Percentiles rank a stretch among this genome's conserved stretches.
These are phyloP conservation scores for Enteromius thamalakanensis DNA, from an alignment of 2,797 vertebrate species.

Conservation along the genomic window DNA sequence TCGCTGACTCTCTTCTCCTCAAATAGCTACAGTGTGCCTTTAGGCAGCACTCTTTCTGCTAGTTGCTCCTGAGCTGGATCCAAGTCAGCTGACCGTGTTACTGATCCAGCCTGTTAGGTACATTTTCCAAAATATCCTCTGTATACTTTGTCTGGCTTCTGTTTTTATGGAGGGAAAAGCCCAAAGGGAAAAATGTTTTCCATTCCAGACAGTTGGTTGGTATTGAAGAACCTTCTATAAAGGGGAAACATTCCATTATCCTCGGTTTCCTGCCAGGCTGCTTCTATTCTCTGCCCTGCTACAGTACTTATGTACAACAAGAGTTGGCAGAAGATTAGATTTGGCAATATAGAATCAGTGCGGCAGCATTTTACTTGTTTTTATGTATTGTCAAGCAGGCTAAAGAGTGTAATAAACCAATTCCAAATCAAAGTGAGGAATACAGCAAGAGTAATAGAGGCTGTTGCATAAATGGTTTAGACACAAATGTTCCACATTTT, in stretches of 20 bases:
- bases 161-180: conserved; percentile 52
- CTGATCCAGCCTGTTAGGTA: conserved; percentile 51
- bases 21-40: conserved; percentile 23
- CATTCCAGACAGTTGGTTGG: conserved; percentile 57
- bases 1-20: conserved; percentile 20
- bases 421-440: not conserved
- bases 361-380: not conserved
- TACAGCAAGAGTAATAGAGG: not conserved
- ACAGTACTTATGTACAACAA: conserved; percentile 62
- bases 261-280: conserved; percentile 64
- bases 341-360: not conserved
- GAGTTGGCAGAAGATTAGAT: not conserved
- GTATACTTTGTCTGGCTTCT: conserved; percentile 27
- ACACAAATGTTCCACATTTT: not conserved
- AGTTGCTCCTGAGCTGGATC: conserved; percentile 40
- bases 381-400: not conserved
- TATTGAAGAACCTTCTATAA: conserved; percentile 62
- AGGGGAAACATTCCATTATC: conserved; percentile 71
- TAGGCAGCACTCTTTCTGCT: conserved; percentile 45
- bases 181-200: conserved; percentile 62
- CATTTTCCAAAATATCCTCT: conserved; percentile 59
- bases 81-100: conserved; percentile 63
- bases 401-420: not conserved
- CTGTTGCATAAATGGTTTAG: not conserved
- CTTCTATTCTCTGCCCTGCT: conserved; percentile 43